phyloP scores from a whole-genome alignment of 1,140 invertebrate species.

The Harpegnathos saltator region DNA sequence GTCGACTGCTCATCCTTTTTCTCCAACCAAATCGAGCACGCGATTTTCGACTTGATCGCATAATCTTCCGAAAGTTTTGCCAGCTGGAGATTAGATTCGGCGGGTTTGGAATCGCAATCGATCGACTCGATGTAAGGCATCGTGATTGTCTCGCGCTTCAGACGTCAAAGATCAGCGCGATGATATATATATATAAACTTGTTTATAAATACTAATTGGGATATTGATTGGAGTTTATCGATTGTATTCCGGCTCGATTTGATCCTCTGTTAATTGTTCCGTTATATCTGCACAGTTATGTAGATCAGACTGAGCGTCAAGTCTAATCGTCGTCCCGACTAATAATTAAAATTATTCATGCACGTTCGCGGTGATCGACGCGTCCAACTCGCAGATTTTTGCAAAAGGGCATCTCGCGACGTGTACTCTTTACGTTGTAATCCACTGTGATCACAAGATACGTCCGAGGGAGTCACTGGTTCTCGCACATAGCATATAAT shows the following conservation, averaged over 20 bases:
- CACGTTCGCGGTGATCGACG: not conserved
- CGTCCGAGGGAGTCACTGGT: not conserved
- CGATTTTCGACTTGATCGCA: conserved; percentile 64
- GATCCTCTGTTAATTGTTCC: no score
- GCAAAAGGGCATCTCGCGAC: not conserved
- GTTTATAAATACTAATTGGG: not conserved
- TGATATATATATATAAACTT: conserved; percentile 2
- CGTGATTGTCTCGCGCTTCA: conserved; percentile 37
- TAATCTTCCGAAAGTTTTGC: conserved; percentile 52
- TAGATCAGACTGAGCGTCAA: no score
- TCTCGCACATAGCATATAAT: not conserved
- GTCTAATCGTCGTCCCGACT: no score
- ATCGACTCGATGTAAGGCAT: conserved; percentile 44
- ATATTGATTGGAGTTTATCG: not conserved
- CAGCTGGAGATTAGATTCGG: conserved; percentile 8
- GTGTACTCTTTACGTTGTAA: no score
- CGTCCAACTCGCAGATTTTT: not conserved
- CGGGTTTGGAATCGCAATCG: not conserved
- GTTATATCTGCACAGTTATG: no score
- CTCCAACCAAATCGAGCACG: conserved; percentile 70
- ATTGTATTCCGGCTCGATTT: no score
- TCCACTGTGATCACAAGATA: not conserved
- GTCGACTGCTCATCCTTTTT: conserved; percentile 59
- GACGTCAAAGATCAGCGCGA: not conserved
- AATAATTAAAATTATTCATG: not conserved